Evolutionary conservation across 1,140 invertebrate genomes (phyloP).

Genomic region (Drosophila orosa): DNA sequence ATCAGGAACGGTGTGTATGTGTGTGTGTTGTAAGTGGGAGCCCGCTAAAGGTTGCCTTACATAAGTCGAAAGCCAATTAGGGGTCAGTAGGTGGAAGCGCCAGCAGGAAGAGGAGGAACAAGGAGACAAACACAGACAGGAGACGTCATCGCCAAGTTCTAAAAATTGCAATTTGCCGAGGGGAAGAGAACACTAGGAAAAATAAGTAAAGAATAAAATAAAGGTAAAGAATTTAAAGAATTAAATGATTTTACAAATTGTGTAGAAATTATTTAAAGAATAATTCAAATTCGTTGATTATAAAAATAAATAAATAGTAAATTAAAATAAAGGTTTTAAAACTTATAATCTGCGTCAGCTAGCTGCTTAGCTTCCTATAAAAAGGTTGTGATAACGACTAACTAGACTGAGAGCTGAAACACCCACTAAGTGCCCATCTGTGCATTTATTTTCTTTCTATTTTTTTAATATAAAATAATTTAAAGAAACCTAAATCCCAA

Average conservation of each 20-base stretch:
- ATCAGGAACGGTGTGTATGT: conserved; percentile 15
- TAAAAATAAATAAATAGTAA: background rate
- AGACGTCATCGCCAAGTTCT: conserved; percentile 36
- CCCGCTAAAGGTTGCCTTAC: conserved; percentile 42
- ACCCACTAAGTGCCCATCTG: background rate
- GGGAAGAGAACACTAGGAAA: background rate
- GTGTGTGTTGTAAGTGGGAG: background rate
- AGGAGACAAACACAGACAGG: conserved; percentile 6
- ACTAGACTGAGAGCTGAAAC: background rate
- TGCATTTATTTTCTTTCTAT: background rate
- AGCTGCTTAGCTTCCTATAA: background rate
- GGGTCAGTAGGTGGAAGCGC: conserved; percentile 31
- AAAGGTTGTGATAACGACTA: background rate
- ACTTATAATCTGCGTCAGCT: background rate
- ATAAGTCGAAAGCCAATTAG: conserved; percentile 70
- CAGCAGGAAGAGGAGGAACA: conserved; percentile 2
- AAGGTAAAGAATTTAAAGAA: too few species aligned
- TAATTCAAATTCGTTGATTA: too few species aligned
- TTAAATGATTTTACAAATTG: too few species aligned
- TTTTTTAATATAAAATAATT: background rate
- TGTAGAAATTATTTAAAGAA: background rate
- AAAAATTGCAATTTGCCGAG: conserved; percentile 40
- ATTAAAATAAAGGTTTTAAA: too few species aligned
- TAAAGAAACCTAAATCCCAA: background rate
- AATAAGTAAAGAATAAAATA: too few species aligned